A percentile compares a stretch with the other conserved stretches of the same genome.
Evolutionary conservation across 1,140 invertebrate genomes (phyloP).

Genomic region (Tribolium madens): DNA sequence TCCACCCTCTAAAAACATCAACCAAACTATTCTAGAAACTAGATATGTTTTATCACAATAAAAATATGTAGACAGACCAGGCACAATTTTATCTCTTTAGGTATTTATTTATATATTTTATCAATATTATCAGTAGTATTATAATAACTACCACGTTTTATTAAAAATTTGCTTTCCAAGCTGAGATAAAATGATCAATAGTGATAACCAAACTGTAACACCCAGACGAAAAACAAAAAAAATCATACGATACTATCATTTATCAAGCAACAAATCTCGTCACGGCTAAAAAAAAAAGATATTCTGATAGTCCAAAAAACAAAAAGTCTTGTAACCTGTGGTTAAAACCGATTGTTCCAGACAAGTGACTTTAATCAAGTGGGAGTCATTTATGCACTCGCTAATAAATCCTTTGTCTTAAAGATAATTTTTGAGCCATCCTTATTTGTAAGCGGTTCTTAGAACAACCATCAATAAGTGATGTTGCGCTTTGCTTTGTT

Average conservation of each 20-base stretch:
- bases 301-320: background rate
- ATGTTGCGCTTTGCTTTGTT: conserved; percentile 34
- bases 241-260: background rate
- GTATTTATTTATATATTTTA: too few relatives aligned
- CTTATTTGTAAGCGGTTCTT: conserved; percentile 37
- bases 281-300: background rate
- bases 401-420: conserved; percentile 39
- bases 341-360: background rate
- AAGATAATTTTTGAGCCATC: conserved; percentile 33
- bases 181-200: background rate
- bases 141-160: too few relatives aligned
- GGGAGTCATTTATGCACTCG: conserved; percentile 28
- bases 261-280: background rate
- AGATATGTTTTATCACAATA: too few relatives aligned
- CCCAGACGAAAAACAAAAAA: too few relatives aligned
- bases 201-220: background rate
- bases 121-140: too few relatives aligned
- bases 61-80: too few relatives aligned
- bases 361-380: background rate
- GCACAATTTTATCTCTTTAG: too few relatives aligned
- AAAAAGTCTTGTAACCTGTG: background rate
- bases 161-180: too few relatives aligned
- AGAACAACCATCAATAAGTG: conserved; percentile 33
- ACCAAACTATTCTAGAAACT: background rate
- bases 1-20: background rate